Conservation (phyloP, 2,888 invertebrate genomes). For the Sesia bembeciformis region DNA sequence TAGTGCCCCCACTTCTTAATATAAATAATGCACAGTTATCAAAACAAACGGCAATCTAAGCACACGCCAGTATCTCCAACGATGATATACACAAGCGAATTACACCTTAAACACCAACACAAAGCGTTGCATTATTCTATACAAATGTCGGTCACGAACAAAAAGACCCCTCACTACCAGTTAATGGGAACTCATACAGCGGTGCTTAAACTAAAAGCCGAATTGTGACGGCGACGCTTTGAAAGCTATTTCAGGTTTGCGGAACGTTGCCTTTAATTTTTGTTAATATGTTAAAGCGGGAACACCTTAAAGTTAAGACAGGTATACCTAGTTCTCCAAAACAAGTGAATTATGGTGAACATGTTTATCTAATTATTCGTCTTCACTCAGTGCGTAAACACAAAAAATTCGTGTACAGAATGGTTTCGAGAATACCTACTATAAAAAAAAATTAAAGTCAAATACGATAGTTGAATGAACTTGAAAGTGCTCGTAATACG, state of each 20-base stretch:
- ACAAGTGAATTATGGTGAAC: no score
- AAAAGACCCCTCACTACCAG: conserved; percentile 33
- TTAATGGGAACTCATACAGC: conserved; percentile 35
- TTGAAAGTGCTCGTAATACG: no score
- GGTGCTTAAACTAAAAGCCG: conserved; percentile 35
- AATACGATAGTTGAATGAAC: no score
- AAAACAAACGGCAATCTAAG: conserved; percentile 20
- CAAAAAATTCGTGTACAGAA: no score
- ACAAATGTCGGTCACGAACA: conserved; percentile 29
- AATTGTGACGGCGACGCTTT: conserved; percentile 21
- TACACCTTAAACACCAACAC: conserved; percentile 28
- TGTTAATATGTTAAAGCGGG: background rate
- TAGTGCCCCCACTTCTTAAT: background rate
- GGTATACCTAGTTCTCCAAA: no score
- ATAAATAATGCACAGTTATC: conserved; percentile 9
- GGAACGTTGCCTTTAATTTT: conserved; percentile 5
- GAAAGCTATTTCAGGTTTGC: conserved; percentile 14
- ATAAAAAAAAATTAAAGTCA: no score
- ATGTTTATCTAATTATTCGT: no score
- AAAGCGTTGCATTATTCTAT: conserved; percentile 34
- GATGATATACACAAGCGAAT: conserved; percentile 27
- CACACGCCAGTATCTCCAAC: conserved; percentile 9
- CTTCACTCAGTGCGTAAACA: no score
- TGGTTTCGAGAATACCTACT: no score
- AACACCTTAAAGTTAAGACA: no score